Evolutionary conservation across 2,888 invertebrate genomes (phyloP).

Genomic region (Drosophila rubida): DNA sequence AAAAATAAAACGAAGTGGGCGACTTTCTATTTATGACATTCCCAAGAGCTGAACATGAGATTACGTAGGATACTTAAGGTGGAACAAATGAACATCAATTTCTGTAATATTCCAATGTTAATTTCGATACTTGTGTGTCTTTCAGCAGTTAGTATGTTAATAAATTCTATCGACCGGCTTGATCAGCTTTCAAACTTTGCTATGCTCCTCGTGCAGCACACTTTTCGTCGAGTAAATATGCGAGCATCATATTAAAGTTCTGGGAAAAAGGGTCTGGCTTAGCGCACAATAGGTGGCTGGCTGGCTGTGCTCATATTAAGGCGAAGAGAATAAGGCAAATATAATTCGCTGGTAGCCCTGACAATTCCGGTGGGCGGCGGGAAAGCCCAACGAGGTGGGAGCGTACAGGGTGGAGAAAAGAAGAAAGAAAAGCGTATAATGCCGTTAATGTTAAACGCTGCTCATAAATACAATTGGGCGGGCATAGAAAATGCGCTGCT

Average conservation of each 20-base stretch:
- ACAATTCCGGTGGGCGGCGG: neutral
- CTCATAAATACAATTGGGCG: constrained; percentile 40
- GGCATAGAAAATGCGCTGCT: constrained; percentile 15
- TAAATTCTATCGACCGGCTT: too few relatives aligned
- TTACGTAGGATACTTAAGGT: too few relatives aligned
- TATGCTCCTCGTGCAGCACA: too few relatives aligned
- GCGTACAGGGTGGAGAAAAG: neutral
- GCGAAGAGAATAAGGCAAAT: constrained; percentile 1
- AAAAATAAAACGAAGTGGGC: too few relatives aligned
- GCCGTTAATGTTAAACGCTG: constrained; percentile 18
- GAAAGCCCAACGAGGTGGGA: neutral
- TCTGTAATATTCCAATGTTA: too few relatives aligned
- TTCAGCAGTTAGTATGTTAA: too few relatives aligned
- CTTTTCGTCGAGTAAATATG: neutral
- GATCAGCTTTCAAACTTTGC: too few relatives aligned
- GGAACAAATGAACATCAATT: too few relatives aligned
- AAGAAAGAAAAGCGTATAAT: constrained; percentile 18
- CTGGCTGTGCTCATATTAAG: neutral
- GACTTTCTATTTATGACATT: too few relatives aligned
- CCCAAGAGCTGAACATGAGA: too few relatives aligned
- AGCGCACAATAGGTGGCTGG: neutral
- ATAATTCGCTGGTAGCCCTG: constrained; percentile 11
- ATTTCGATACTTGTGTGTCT: too few relatives aligned
- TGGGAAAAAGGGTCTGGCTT: constrained; percentile 5
- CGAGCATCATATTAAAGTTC: constrained; percentile 1